Conservation (phyloP, 1,140 invertebrate species). For the Luehdorfia chinensis region DNA sequence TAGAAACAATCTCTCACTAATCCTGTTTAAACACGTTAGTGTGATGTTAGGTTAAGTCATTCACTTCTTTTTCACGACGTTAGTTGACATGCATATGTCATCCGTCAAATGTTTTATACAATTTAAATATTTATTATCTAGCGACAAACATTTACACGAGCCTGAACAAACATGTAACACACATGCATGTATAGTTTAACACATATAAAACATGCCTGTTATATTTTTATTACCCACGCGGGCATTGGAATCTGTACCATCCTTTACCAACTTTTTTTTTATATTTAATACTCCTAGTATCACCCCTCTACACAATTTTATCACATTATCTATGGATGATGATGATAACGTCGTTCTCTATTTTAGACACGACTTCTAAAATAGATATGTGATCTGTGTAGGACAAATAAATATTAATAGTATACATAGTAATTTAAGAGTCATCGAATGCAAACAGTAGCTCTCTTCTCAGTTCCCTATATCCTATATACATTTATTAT, state of each 20-base stretch:
- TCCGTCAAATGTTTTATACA: slow-evolving; percentile 15
- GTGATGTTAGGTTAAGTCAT: slow-evolving; percentile 35
- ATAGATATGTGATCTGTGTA: no score
- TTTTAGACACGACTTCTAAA: no score
- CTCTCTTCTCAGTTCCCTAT: no score
- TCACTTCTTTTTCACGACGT: slow-evolving; percentile 48
- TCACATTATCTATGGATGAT: neutral
- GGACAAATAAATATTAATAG: no score
- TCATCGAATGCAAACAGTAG: no score
- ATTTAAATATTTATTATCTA: slow-evolving; percentile 14
- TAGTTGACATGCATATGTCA: slow-evolving; percentile 33
- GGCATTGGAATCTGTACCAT: neutral
- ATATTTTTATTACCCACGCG: neutral
- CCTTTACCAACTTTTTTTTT: neutral
- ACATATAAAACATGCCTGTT: slow-evolving; percentile 2
- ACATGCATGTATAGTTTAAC: slow-evolving; percentile 17
- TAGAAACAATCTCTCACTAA: neutral
- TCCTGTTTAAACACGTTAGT: neutral
- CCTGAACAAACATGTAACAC: slow-evolving; percentile 7
- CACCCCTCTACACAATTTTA: neutral
- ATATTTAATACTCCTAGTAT: slow-evolving; percentile 11
- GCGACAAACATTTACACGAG: slow-evolving; percentile 17
- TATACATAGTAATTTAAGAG: no score
- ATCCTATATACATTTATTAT: no score
- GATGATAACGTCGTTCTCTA: neutral